A percentile compares a stretch with the other conserved stretches of the same genome.
Conservation (phyloP, 1,140 invertebrate species). For the Cotesia vestalis region DNA sequence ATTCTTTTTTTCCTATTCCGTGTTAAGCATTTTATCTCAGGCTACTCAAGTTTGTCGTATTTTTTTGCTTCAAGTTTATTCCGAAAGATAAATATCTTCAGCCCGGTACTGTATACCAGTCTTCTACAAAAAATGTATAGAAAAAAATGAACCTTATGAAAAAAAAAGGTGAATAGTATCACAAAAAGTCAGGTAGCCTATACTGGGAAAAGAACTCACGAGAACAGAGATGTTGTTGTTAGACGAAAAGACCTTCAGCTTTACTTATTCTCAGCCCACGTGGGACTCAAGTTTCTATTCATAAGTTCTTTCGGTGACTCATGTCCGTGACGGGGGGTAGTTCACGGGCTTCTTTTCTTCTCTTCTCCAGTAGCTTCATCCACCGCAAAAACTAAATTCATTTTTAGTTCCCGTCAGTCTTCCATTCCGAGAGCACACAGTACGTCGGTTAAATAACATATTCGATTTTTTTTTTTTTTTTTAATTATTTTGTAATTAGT, state of each 20-base stretch:
- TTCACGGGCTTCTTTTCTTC: neutral
- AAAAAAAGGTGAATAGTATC: neutral
- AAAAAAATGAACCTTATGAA: neutral
- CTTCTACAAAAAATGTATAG: neutral
- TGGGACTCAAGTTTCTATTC: slow-evolving; percentile 3
- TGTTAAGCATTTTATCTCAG: too few relatives aligned
- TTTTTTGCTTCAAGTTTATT: too few relatives aligned
- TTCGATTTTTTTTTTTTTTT: neutral
- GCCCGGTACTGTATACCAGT: too few relatives aligned
- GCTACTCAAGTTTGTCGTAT: too few relatives aligned
- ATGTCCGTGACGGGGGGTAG: slow-evolving; percentile 4
- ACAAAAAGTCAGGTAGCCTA: slow-evolving; percentile 15
- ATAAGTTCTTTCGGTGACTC: slow-evolving; percentile 2
- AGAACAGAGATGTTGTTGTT: slow-evolving; percentile 1
- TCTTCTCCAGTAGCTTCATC: neutral
- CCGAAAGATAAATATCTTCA: too few relatives aligned
- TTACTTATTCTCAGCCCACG: too few relatives aligned
- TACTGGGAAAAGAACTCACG: neutral
- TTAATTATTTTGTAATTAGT: neutral
- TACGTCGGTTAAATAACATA: neutral
- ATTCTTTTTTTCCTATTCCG: too few relatives aligned
- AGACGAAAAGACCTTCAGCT: neutral
- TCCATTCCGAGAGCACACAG: neutral
- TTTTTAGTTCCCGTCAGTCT: slow-evolving; percentile 2
- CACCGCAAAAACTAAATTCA: neutral